Evolutionary conservation across 2,797 vertebrate species (phyloP), one percentile per base, ranked within the genome.

Genomic region (Ambastaia sidthimunki): DNA sequence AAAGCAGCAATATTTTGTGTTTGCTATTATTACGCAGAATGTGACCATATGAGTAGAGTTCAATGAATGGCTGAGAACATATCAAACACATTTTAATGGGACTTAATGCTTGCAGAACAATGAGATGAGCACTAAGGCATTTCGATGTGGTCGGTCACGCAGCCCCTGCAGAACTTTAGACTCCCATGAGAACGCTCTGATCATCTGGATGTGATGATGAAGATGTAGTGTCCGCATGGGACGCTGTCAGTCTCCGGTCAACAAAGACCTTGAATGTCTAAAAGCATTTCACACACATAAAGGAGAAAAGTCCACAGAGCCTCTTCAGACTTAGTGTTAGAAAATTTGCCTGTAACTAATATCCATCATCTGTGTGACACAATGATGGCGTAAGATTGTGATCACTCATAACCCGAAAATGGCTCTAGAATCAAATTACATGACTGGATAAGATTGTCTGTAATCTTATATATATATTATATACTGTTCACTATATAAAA

Each of bases 181-280:
- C 85, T 87, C 83, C 73, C 76, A 71, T 82, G 85, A 77, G 74
- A 83, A 87, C 82, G 80, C 86, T 44, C 15, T 34, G 84, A 79
- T 90, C 83, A 86, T 91, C 85, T 90, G 90, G 78, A 65, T 82
- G 75, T n/a, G 82, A 87, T 70, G 62, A 84, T 74, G n/a, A 55
- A 63, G 41, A 48, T 72, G 50, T 70, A 74, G 18, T 1, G 5
- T 74, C 63, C 18, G n/a, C 19, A 62, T 71, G 73, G 59, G 28
- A 80, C 21, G 37, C 68, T 81, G 66, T 74, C 57, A 72, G 72
- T 87, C 66, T 69, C 75, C 78, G 85, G 37, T 83, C 71, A 84
- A 84, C 81, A 65, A 72, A 65, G 57, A 71, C 11, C 31, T 76
- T 73, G n/a, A 83, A 48, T 28, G 50, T 70, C 60, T 48, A 6